Base-by-base conservation (phyloP, 2,888 invertebrate species). In the Drosophila neonasuta region DNA sequence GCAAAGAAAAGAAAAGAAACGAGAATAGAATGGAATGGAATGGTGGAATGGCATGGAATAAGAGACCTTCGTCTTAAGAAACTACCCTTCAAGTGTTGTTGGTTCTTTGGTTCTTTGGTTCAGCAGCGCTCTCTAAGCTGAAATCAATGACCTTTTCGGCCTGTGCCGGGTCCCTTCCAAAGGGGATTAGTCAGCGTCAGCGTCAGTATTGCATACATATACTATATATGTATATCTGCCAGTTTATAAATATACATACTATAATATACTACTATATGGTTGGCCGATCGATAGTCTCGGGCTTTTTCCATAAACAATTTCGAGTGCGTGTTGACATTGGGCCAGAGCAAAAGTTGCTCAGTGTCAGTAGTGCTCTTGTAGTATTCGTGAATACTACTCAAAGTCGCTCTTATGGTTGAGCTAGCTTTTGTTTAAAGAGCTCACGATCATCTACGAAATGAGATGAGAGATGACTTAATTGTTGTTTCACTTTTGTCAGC, bases 71-170 rank as follows among this genome's bases (percentile, higher is more conserved):
- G 80, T 76, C 82, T 68, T 59, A 80, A 86, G 82, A 82, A 82
- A 86, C 84, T 77, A 86, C 86, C 82, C 82, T 83, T 82, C 80
- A 54, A 56, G 72, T 66, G 42, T 8, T 58, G 39, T 24, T 24
- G 24, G 24, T 24, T 24, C 20, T 20, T 20, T 20, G 20, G 41
- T 57, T 58, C 57, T 58, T 57, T 58, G 32, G 77, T 71, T 71
- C 71, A 66, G 67, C 24, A 24, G 24, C 24, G 24, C 52, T 63
- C 74, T 70, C 82, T 85, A 87, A 88, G 88, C 84, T 86, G 85
- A 87, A 88, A 87, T 85, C 87, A 88, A 87, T 87, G 87, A 87
- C 87, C 88, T 87, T 80, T 87, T 71, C 24, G 63, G 75, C 74
- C 71, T 24, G 24, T 24, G 67, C 15, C 69, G 65, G 71, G 79